Evolutionary conservation across 2,888 invertebrate species (phyloP), one percentile per base, ranked within the genome.

Genomic region (Slavum lentiscoides): DNA sequence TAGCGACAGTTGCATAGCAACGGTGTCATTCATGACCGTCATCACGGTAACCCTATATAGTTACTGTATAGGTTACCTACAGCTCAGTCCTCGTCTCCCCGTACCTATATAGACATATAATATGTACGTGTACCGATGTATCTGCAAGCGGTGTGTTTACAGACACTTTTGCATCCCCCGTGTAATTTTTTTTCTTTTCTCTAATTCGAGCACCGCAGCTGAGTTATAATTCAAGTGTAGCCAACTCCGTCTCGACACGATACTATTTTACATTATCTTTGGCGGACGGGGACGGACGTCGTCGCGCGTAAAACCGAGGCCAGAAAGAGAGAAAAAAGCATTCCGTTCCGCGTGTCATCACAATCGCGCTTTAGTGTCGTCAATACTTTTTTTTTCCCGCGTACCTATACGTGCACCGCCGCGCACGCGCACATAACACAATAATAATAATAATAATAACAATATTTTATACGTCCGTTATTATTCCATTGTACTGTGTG

Each of bases 261-360:
- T 69, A 62, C 61, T 3, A 23, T 30, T 19, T 70, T 58, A 73
- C 55, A 55, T 55, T 6, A 1, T 30, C 21, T n/a, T n/a, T n/a
- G n/a, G n/a, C n/a, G n/a, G n/a, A n/a, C 43, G 67, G 43, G 75
- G 67, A 43, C n/a, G 75, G 43, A 67, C 39, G 39, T 7, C 39
- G 67, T 23, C 23, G 61, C 30, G 30, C 4, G 4, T 30, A 4
- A 30, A 30, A 30, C 30, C 30, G 30, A 30, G 30, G 30, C 1
- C 2, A 30, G 30, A 6, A 9, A 2, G 17, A 11, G 39, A 37
- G 21, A 64, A 30, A n/a, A 67, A 64, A 43, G 49, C 80, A 80
- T 80, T 80, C 80, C 80, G 80, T 80, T 80, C 80, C 80, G 80
- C 70, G 70, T 72, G 72, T 72, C 62, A 70, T 70, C 70, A 72